Conservation (phyloP, 2,888 invertebrate species). For the Hedychridium roseum region DNA sequence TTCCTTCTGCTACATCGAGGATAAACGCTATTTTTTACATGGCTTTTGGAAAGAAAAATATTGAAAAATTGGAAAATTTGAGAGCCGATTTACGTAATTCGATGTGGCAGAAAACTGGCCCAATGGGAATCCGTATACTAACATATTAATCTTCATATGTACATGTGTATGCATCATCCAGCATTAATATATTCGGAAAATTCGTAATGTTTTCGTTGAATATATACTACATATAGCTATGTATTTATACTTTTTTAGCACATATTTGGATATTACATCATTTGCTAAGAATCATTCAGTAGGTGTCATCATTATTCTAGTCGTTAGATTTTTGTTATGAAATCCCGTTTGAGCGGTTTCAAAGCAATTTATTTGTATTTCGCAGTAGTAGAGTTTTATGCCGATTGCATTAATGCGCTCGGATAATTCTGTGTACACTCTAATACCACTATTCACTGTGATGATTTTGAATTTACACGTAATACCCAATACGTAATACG, state of each 20-base stretch:
- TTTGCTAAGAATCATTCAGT: no score
- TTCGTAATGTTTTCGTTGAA: slow-evolving; percentile 32
- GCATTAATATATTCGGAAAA: slow-evolving; percentile 29
- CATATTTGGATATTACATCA: no score
- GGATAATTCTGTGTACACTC: no score
- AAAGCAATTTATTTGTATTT: background rate
- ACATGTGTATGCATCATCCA: slow-evolving; percentile 40
- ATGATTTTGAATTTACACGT: no score
- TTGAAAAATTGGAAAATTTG: slow-evolving; percentile 3
- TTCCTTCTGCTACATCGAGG: slow-evolving; percentile 28
- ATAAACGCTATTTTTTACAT: slow-evolving; percentile 1
- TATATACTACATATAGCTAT: slow-evolving; percentile 12
- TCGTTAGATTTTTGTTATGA: background rate
- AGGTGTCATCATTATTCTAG: background rate
- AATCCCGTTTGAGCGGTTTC: background rate
- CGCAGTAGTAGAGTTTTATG: background rate
- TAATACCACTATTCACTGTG: no score
- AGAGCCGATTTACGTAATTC: slow-evolving; percentile 13
- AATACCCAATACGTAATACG: no score
- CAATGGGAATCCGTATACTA: background rate
- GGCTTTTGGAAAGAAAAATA: background rate
- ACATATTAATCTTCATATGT: slow-evolving; percentile 29
- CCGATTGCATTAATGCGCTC: no score
- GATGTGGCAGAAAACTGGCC: slow-evolving; percentile 26
- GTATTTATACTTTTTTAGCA: no score